Conservation (phyloP, 2,888 invertebrate genomes). For the Lepidocyrtinus sp. region DNA sequence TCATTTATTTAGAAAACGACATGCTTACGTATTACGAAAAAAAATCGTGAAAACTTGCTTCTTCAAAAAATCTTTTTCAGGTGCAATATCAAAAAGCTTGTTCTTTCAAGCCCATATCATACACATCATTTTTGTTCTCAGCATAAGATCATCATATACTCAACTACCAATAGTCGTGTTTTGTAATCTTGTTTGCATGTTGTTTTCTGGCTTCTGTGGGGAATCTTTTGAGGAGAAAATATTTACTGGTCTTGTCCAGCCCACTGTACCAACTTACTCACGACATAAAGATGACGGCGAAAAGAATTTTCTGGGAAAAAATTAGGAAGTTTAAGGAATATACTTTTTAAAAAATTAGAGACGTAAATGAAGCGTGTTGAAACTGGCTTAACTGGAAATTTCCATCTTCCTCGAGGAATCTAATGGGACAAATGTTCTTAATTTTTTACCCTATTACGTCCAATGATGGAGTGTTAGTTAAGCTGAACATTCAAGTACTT, state of each 20-base stretch:
- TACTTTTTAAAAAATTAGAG: constrained; percentile 5
- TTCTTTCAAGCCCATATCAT: constrained; percentile 8
- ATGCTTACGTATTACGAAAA: neutral
- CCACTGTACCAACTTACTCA: constrained; percentile 42
- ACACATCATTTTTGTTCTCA: constrained; percentile 2
- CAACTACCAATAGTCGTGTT: neutral
- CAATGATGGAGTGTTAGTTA: neutral
- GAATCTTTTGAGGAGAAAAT: constrained; percentile 21
- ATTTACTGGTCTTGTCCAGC: constrained; percentile 55
- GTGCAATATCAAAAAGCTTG: constrained; percentile 46
- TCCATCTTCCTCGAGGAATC: constrained; percentile 1
- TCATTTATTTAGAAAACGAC: constrained; percentile 3
- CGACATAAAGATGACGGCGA: constrained; percentile 16
- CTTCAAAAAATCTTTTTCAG: neutral
- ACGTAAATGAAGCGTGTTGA: constrained; percentile 31
- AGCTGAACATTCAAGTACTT: too few relatives aligned
- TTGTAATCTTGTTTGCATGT: constrained; percentile 44
- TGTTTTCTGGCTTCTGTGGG: constrained; percentile 40
- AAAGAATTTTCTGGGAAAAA: constrained; percentile 27
- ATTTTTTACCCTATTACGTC: constrained; percentile 3
- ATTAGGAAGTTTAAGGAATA: constrained; percentile 1
- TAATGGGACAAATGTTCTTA: neutral
- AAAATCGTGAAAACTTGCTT: constrained; percentile 42
- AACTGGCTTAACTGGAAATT: constrained; percentile 46
- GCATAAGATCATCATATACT: neutral